Evolutionary conservation across 2,888 invertebrate species (phyloP), one percentile per base, ranked within the genome.

Genomic region (Troides oblongomaculatus): DNA sequence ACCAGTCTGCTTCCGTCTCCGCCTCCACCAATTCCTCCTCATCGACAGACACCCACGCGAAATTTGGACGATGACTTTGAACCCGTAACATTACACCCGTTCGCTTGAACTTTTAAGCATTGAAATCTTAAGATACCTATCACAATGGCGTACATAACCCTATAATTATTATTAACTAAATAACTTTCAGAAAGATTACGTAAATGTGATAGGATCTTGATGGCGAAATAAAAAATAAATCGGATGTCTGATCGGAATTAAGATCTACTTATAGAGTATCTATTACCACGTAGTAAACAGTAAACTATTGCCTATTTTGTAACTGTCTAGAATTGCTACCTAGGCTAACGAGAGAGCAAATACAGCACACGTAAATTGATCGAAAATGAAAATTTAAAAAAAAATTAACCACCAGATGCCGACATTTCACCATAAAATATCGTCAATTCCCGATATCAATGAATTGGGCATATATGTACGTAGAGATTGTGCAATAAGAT

Each of bases 1-100:
- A 94, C 95, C 21, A 95, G 95, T 79, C 84, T 96, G 77, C 94
- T 95, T 74, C 94, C 94, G 21, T 93, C 94, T 61, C 94, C 94
- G n/a, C 94, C 94, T 63, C 91, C 89, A 5, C 90, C 89, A 8
- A n/a, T 53, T n/a, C 53, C 53, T n/a, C 85, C 83, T 66, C 85
- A 83, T 62, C 94, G 93, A 69, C 93, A 94, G 7, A 94, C 93
- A 74, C 88, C 81, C 85, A 93, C 79, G 87, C 94, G 83, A 87
- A 92, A 77, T 79, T 93, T 82, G 78, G 94, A 82, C 93, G 95
- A 95, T 78, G 95, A 95, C 84, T 93, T 94, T 76, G 94, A 94
- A 77, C 93, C 93, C 0, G 93, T 94, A 74, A 91, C 93, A 0
- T 77, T 93, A 53, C 93, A 93, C 78, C 86, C 94, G n/a, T 93